phyloP scores from a whole-genome alignment of 2,888 invertebrate species.

The Hirtodrosophila trivittata region DNA sequence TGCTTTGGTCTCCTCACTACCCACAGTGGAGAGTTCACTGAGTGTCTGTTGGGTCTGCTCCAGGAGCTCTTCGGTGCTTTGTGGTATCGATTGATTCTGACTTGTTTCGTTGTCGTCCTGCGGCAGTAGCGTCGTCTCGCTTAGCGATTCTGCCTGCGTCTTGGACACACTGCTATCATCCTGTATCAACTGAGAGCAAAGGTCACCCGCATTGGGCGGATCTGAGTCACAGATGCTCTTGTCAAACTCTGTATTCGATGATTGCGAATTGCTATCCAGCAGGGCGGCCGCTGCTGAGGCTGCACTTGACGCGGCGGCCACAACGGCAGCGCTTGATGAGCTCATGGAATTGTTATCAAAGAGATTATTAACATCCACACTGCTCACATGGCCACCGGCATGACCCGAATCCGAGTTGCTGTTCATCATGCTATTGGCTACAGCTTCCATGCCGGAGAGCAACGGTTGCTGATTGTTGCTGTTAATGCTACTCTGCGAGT shows the following conservation, averaged over 20 bases:
- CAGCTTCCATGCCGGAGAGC: conserved; percentile 62
- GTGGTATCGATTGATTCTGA: conserved; percentile 32
- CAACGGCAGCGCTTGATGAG: conserved; percentile 75
- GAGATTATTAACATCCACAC: conserved; percentile 70
- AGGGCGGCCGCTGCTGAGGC: conserved; percentile 77
- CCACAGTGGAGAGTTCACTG: conserved; percentile 36
- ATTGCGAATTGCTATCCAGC: conserved; percentile 81
- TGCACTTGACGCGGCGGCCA: conserved; percentile 68
- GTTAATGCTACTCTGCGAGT: conserved; percentile 83
- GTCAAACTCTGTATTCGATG: conserved; percentile 73
- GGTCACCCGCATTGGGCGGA: conserved; percentile 10
- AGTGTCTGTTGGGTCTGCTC: conserved; percentile 58
- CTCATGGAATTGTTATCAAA: conserved; percentile 82
- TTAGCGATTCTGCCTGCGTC: conserved; percentile 46
- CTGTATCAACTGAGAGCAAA: conserved; percentile 47
- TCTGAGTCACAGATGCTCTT: conserved; percentile 49
- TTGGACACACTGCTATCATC: conserved; percentile 65
- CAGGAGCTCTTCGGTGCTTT: conserved; percentile 44
- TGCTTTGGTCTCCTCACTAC: conserved; percentile 56
- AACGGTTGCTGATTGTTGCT: conserved; percentile 80
- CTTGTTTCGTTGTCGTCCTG: conserved; percentile 23
- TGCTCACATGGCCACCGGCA: conserved; percentile 56
- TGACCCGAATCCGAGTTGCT: conserved; percentile 80
- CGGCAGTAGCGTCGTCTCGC: conserved; percentile 40
- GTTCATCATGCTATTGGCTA: conserved; percentile 68